phyloP scores from a whole-genome alignment of 1,140 invertebrate species.

The Episyrphus balteatus region DNA sequence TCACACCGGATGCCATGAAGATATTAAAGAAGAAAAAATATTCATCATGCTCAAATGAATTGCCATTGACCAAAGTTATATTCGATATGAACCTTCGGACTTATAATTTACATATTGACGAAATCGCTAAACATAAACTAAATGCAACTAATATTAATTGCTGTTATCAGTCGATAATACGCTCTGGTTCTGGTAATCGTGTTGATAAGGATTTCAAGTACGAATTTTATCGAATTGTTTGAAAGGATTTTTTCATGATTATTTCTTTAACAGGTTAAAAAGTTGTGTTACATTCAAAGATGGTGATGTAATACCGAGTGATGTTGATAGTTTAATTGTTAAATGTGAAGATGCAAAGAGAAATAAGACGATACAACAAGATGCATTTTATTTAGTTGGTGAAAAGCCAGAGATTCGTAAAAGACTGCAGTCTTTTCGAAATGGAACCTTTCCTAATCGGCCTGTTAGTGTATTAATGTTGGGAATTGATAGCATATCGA shows the following conservation, averaged over 20 bases:
- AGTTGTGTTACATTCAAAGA: too few species aligned
- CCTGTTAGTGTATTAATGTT: slow-evolving; percentile 46
- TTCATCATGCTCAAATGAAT: slow-evolving; percentile 41
- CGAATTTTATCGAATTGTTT: too few species aligned
- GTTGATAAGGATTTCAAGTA: slow-evolving; percentile 41
- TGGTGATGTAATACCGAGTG: too few species aligned
- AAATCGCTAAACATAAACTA: slow-evolving; percentile 20
- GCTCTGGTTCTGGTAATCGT: slow-evolving; percentile 17
- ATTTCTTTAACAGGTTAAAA: too few species aligned
- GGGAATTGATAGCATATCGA: slow-evolving; percentile 67
- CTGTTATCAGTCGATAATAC: slow-evolving; percentile 43
- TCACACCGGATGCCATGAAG: slow-evolving; percentile 47
- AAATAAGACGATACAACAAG: too few species aligned
- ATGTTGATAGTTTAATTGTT: too few species aligned
- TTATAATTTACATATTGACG: slow-evolving; percentile 13
- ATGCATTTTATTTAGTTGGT: too few species aligned
- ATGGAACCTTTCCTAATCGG: too few species aligned
- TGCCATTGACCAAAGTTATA: slow-evolving; percentile 32
- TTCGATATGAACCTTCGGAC: slow-evolving; percentile 10
- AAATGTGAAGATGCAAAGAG: too few species aligned
- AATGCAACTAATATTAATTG: slow-evolving; percentile 30
- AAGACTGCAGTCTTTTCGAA: too few species aligned
- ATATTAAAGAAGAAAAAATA: slow-evolving; percentile 45
- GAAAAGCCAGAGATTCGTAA: too few species aligned
- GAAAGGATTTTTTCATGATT: too few species aligned